phyloP scores from a whole-genome alignment of 2,888 invertebrate species.

The Caenorhabditis sulstoni region DNA sequence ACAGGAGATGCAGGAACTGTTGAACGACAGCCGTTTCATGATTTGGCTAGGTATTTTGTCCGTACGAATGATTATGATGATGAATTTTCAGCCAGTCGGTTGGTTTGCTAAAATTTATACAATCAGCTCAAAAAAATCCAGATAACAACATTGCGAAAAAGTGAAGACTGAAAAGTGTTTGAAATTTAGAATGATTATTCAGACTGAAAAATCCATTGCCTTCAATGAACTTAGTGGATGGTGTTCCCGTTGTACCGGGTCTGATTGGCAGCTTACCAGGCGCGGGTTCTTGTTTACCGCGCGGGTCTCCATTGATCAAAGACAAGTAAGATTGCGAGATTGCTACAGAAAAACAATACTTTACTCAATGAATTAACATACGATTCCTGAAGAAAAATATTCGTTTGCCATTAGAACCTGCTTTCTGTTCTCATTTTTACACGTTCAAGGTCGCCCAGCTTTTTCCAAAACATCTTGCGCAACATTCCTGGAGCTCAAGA shows the following conservation, averaged over 20 bases:
- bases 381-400: too few species aligned
- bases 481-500: constrained; percentile 75
- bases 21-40: constrained; percentile 67
- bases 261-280: constrained; percentile 72
- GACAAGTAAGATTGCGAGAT: constrained; percentile 63
- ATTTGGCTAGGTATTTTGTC: constrained; percentile 66
- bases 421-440: too few species aligned
- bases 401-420: too few species aligned
- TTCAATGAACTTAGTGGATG: constrained; percentile 69
- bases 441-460: constrained; percentile 71
- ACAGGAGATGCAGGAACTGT: constrained; percentile 71
- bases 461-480: constrained; percentile 73
- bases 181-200: neutral
- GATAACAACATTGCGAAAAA: constrained; percentile 66
- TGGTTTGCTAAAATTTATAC: constrained; percentile 69
- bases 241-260: constrained; percentile 73
- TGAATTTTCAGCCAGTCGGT: constrained; percentile 66
- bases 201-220: constrained; percentile 66
- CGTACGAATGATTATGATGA: neutral
- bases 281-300: constrained; percentile 72
- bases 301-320: constrained; percentile 69
- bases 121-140: constrained; percentile 69
- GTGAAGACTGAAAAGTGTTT: constrained; percentile 23
- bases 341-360: too few species aligned
- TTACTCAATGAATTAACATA: too few species aligned